phyloP scores from a whole-genome alignment of 2,797 vertebrate species.

The Aphelocoma californica region DNA sequence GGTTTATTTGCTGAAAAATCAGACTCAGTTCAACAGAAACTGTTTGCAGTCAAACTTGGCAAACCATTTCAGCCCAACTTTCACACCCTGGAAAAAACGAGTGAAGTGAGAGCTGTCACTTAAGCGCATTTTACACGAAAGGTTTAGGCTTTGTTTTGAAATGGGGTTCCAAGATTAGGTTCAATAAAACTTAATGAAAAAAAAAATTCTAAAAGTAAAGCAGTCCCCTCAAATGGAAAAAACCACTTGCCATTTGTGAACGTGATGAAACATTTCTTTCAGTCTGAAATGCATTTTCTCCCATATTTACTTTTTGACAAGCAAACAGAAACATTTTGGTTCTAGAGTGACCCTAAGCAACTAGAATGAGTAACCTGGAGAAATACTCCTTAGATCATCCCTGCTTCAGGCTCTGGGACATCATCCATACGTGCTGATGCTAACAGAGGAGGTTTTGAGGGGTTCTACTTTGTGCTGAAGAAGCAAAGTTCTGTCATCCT shows the following conservation, averaged over 20 bases:
- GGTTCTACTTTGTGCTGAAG: neutral
- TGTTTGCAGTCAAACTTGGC: neutral
- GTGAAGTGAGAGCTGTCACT: constrained; percentile 1
- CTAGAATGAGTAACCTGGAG: neutral
- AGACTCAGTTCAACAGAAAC: neutral
- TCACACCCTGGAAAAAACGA: neutral
- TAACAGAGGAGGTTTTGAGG: neutral
- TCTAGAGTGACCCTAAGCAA: neutral
- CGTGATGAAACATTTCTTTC: neutral
- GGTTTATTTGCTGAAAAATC: constrained; percentile 29
- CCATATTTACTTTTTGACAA: neutral
- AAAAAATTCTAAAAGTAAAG: neutral
- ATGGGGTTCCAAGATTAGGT: neutral
- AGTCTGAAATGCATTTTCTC: neutral
- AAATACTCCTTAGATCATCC: neutral
- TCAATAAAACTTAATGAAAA: neutral
- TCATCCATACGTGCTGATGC: neutral
- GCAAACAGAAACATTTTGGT: neutral
- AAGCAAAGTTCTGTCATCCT: neutral
- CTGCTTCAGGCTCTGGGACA: neutral
- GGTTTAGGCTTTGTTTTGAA: constrained; percentile 4
- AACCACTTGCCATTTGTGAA: neutral
- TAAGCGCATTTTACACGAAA: neutral
- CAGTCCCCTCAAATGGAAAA: neutral
- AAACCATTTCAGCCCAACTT: neutral